Conservation (phyloP, 2,797 vertebrate genomes). For the Bucorvus abyssinicus region DNA sequence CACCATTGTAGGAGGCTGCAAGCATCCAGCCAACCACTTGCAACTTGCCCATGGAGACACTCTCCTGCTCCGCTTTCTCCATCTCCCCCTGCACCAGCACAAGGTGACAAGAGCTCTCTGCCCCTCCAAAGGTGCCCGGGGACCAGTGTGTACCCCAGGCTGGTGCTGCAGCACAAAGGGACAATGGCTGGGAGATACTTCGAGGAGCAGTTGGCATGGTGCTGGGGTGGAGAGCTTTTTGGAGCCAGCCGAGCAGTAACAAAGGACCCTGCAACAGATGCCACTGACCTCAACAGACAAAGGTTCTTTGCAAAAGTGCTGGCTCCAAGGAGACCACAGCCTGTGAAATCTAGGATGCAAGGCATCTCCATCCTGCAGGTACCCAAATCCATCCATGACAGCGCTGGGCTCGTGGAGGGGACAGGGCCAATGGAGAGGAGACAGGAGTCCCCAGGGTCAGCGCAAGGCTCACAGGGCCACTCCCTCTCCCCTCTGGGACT, state of each 20-base stretch:
- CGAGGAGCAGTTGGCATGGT: accelerated
- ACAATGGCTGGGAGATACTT: background rate
- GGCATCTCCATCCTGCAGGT: background rate
- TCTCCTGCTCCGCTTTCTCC: background rate
- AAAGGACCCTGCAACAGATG: background rate
- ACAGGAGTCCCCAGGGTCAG: background rate
- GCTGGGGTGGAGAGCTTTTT: background rate
- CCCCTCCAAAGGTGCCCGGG: background rate
- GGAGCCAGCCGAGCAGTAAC: background rate
- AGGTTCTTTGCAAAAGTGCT: background rate
- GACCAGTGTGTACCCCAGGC: accelerated
- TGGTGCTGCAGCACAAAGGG: accelerated
- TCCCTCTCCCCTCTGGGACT: background rate
- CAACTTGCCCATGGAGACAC: background rate
- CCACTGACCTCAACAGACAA: background rate
- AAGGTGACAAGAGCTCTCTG: background rate
- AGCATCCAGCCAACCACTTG: background rate
- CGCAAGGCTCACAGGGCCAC: background rate
- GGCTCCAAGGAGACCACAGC: background rate
- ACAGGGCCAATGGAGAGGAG: background rate
- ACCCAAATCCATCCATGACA: background rate
- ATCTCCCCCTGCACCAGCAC: background rate
- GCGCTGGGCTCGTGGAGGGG: background rate
- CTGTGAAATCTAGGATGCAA: background rate
- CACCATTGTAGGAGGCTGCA: background rate